Evolutionary conservation across 2,113 vertebrate genomes (phyloP), one percentile per base, ranked within the genome.

Genomic region (Apodemus speciosus): DNA sequence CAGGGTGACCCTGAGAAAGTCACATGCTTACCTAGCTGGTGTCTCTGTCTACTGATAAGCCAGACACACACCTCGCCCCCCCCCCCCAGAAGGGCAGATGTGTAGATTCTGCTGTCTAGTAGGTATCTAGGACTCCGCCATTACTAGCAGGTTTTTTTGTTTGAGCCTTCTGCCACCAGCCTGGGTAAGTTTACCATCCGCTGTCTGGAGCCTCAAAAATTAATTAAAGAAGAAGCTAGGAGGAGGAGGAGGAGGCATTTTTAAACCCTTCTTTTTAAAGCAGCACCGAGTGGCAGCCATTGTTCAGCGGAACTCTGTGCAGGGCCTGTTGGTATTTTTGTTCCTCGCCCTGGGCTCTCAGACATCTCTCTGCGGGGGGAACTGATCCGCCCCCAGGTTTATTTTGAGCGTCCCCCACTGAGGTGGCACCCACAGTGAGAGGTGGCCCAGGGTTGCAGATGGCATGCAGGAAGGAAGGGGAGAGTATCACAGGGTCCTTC

Each of bases 371-470:
- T 0, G 69, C 0, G 30, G 96, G 96, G 96, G 96, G 85, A 43
- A 81, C 32, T 0, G 1, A 6, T 46, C 91, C 85, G 0, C 95
- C 96, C 94, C 94, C 77, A 27, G 56, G 76, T 95, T 95, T 96
- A 96, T 97, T 97, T 66, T 88, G 85, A 95, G 97, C 90, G 66
- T 46, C 83, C 77, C 71, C 72, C 10, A 81, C 94, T 96, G 95
- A 86, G 94, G 88, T 66, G 75, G 83, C 1, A 15, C 91, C 56
- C 30, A 10, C 32, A 38, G 85, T 81, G 73, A 51, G 86, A 87
- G 85, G 84, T 73, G 77, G 72, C 85, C 77, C 62, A 66, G 95
- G 93, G 73, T 64, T 25, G 2, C 32, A n/a, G 87, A 60, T 79
- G 77, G 43, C 43, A 40, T n/a, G 40, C 16, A 27, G 30, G 40